These are phyloP conservation scores for Sakesphorus luctuosus DNA, from an alignment of 2,113 vertebrate genomes.

Conservation along the genomic window DNA sequence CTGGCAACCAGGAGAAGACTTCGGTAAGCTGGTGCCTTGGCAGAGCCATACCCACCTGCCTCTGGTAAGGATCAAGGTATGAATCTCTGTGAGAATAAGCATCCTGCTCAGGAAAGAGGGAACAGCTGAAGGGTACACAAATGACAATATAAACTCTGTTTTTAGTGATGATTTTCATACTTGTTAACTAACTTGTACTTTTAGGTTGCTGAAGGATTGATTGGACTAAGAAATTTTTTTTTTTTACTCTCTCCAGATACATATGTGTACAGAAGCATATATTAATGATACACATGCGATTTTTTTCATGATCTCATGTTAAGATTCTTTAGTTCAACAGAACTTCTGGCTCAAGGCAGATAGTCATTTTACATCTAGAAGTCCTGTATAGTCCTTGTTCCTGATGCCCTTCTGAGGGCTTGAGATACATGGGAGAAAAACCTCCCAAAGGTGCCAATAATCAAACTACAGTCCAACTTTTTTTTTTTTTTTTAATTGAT, in stretches of 20 bases:
- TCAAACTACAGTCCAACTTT: not conserved
- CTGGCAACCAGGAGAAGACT: not conserved
- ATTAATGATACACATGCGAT: not conserved
- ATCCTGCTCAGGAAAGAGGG: not conserved
- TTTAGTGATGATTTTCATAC: not conserved
- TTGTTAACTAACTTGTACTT: not conserved
- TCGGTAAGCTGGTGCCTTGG: too few species aligned
- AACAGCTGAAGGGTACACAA: rapidly evolving
- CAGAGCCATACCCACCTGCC: rapidly evolving
- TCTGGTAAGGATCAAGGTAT: not conserved
- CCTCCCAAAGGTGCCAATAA: not conserved
- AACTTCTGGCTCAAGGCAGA: not conserved
- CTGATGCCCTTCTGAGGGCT: not conserved
- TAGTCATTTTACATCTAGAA: not conserved
- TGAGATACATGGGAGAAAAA: not conserved
- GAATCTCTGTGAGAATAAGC: not conserved
- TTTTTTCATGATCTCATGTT: not conserved
- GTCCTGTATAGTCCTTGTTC: rapidly evolving
- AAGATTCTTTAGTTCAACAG: not conserved
- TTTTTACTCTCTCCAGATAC: not conserved
- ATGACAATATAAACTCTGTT: not conserved
- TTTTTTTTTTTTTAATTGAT: not conserved
- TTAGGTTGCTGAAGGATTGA: not conserved
- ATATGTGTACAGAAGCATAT: not conserved
- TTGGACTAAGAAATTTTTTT: not conserved